Evolutionary conservation across 2,888 invertebrate genomes (phyloP).

Genomic region (Acrobeloides nanus): DNA sequence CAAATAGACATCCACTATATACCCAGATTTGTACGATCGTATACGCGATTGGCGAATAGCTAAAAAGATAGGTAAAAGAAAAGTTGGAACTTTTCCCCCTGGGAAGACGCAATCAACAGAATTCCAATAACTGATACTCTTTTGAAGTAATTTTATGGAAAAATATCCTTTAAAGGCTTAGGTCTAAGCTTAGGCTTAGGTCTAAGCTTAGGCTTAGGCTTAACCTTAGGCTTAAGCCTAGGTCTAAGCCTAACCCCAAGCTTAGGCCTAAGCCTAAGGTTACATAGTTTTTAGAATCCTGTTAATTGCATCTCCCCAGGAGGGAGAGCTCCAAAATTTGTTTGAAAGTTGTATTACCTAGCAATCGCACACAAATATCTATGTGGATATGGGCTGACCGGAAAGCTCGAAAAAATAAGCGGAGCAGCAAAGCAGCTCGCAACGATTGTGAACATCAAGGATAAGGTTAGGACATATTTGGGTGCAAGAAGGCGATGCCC

Average conservation of each 20-base stretch:
- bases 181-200: too few relatives aligned
- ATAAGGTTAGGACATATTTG: slow-evolving; percentile 11
- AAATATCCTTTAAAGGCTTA: too few relatives aligned
- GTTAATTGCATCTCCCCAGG: too few relatives aligned
- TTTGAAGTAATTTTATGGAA: too few relatives aligned
- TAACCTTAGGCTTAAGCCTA: too few relatives aligned
- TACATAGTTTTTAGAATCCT: slow-evolving; percentile 4
- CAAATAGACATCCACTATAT: slow-evolving; percentile 37
- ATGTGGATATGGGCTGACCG: slow-evolving; percentile 36
- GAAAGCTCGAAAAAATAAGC: slow-evolving; percentile 29
- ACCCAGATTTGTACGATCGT: slow-evolving; percentile 36
- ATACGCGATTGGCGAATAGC: slow-evolving; percentile 41
- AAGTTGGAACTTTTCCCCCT: too few relatives aligned
- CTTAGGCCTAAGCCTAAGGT: neutral
- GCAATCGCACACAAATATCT: slow-evolving; percentile 49
- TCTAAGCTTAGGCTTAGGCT: too few relatives aligned
- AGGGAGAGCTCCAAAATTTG: too few relatives aligned
- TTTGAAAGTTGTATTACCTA: too few relatives aligned
- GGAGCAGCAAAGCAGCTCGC: slow-evolving; percentile 23
- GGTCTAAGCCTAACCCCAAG: too few relatives aligned
- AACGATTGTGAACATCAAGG: slow-evolving; percentile 17
- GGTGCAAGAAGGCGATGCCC: slow-evolving; percentile 24
- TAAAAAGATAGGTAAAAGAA: slow-evolving; percentile 19
- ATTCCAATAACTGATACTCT: too few relatives aligned
- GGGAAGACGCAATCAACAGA: neutral